Percentiles rank a stretch among this genome's conserved stretches.
phyloP scores from a whole-genome alignment of 37 sponge, comb jelly and placozoan genomes.

The Hormiphora californensis region DNA sequence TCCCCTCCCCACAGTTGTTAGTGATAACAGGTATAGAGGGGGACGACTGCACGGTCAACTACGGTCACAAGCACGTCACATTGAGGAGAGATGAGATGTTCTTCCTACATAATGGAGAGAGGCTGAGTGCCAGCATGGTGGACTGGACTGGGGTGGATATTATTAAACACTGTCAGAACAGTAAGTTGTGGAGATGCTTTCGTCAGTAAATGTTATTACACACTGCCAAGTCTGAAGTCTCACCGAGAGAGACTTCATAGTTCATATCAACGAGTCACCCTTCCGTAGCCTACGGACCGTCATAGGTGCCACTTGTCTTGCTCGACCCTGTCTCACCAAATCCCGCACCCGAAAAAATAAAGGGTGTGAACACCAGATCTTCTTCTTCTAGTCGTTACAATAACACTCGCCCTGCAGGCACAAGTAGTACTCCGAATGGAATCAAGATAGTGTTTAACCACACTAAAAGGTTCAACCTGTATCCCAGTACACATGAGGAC shows the following conservation, averaged over 20 bases:
- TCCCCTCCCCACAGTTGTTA: neutral
- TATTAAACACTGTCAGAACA: neutral
- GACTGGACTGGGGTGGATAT: neutral
- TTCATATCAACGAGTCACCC: too few species aligned
- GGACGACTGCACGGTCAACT: neutral
- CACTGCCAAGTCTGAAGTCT: too few species aligned
- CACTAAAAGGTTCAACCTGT: neutral
- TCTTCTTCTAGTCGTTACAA: too few species aligned
- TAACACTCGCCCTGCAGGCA: neutral
- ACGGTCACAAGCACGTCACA: slow-evolving; percentile 52
- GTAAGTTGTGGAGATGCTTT: neutral
- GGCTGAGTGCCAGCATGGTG: neutral
- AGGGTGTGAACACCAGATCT: too few species aligned
- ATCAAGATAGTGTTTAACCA: neutral
- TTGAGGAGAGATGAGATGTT: neutral
- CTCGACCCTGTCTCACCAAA: too few species aligned
- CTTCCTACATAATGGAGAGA: slow-evolving; percentile 25
- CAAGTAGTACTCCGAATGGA: neutral
- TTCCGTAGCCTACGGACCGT: too few species aligned
- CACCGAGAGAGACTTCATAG: too few species aligned
- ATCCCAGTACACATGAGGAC: slow-evolving; percentile 36
- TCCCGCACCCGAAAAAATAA: too few species aligned
- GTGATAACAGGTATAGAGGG: neutral
- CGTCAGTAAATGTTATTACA: too few species aligned
- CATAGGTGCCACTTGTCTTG: too few species aligned